Conservation (phyloP, 2,797 vertebrate species). For the Epinephelus awoara region DNA sequence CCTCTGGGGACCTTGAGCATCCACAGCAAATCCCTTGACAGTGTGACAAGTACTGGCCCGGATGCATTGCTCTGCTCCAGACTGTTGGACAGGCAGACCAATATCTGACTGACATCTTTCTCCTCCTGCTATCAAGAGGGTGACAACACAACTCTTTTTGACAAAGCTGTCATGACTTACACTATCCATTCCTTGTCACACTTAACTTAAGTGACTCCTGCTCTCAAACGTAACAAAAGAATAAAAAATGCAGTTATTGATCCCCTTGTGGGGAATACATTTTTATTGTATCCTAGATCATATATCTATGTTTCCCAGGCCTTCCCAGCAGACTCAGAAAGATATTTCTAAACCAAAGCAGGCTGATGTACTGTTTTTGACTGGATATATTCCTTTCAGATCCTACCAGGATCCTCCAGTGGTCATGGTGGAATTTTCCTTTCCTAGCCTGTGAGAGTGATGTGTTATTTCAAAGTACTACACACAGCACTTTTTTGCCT, state of each 20-base stretch:
- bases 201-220: not conserved
- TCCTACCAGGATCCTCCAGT: constrained; percentile 17
- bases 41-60: not conserved
- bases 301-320: constrained; percentile 9
- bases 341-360: constrained; percentile 10
- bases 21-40: not conserved
- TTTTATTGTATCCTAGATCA: constrained; percentile 15
- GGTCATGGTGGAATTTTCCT: constrained; percentile 6
- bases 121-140: constrained; percentile 7
- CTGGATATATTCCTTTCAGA: constrained; percentile 2
- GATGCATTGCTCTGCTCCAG: not conserved
- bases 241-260: constrained; percentile 3
- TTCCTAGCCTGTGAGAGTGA: constrained; percentile 15
- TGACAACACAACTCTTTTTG: not conserved
- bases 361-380: constrained; percentile 11
- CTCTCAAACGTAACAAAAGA: not conserved
- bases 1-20: too few species aligned
- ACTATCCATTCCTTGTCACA: not conserved
- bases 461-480: constrained; percentile 37
- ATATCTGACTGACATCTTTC: not conserved
- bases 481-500: constrained; percentile 28
- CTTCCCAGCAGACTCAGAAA: not conserved
- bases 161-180: not conserved
- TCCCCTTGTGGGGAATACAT: not conserved
- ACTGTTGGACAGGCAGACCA: not conserved